phyloP scores from a whole-genome alignment of 2,888 invertebrate species.

The Dendrolimus houi region DNA sequence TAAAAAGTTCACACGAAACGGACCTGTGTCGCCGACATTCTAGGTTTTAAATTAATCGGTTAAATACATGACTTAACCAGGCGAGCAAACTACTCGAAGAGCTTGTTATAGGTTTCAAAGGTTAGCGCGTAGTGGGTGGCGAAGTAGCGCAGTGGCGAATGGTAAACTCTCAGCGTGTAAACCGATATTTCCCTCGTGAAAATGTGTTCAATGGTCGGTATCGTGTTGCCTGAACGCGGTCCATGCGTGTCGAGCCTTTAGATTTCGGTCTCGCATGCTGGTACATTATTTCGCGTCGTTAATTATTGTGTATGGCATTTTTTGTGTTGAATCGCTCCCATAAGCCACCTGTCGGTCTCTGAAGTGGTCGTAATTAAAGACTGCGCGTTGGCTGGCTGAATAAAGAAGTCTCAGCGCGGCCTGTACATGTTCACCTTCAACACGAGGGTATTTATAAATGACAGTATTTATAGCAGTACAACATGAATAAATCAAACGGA shows the following conservation, averaged over 20 bases:
- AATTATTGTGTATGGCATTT: slow-evolving; percentile 66
- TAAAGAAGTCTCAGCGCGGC: slow-evolving; percentile 39
- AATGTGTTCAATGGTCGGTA: slow-evolving; percentile 67
- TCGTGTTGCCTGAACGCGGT: slow-evolving; percentile 53
- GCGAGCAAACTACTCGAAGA: slow-evolving; percentile 27
- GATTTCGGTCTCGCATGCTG: slow-evolving; percentile 72
- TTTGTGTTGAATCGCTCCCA: slow-evolving; percentile 45
- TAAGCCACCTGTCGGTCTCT: slow-evolving; percentile 63
- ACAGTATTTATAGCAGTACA: neutral
- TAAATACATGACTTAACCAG: slow-evolving; percentile 20
- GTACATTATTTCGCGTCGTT: slow-evolving; percentile 73
- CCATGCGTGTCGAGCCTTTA: slow-evolving; percentile 56
- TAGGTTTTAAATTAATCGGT: too few relatives aligned
- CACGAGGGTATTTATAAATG: slow-evolving; percentile 1
- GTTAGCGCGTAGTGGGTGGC: slow-evolving; percentile 60
- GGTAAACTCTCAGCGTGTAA: slow-evolving; percentile 56
- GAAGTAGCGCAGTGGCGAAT: slow-evolving; percentile 46
- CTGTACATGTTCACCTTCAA: slow-evolving; percentile 53
- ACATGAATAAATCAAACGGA: neutral
- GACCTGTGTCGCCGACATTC: too few relatives aligned
- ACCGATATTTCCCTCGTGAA: slow-evolving; percentile 70
- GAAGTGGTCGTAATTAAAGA: slow-evolving; percentile 58
- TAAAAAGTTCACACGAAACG: too few relatives aligned
- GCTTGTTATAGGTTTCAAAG: slow-evolving; percentile 29
- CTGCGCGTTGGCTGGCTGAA: slow-evolving; percentile 30